Base-by-base conservation (phyloP, 2,797 vertebrate genomes). In the Sebastes matsubarae region DNA sequence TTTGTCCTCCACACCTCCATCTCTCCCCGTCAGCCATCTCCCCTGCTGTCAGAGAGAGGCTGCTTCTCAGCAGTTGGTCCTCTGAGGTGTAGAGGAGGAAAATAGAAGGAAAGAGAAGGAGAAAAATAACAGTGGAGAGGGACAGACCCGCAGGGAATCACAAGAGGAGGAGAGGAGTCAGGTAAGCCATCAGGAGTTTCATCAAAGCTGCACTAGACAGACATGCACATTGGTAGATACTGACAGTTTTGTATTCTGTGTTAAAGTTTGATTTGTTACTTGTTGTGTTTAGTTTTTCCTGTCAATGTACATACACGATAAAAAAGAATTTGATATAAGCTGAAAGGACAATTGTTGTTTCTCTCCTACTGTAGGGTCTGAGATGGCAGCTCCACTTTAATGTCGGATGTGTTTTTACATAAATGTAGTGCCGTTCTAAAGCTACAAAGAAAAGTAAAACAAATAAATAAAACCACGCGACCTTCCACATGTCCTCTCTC, bases 21-120 rank as follows among this genome's bases (percentile, higher is more conserved):
- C 68, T 79, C 68, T 81, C 55, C 79, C 76, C 4, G 22, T 70
- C 65, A 75, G 69, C 80, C 81, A 61, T 71, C 75, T 73, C 85
- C 61, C 82, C 88, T 84, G 87, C 90, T 88, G 88, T 84, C 89
- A 87, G 69, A 81, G 80, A 90, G 87, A 88, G 75, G 79, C 81
- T 86, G 89, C 73, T 71, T 81, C 89, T 80, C 92, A 82, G 88
- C 88, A 76, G 90, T 84, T 7, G 72, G 70, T 34, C 79, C 71
- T 81, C 6, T 1, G 70, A 87, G 82, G 75, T 86, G 68, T 32
- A 70, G 55, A 78, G 74, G 84, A 83, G 75, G 64, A 73, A 75
- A 77, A 77, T 55, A 80, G 63, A 69, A 68, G 59, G 73, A 77
- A 68, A 38, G 32, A 73, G 30, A 59, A 63, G 59, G 80, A 86